Conservation (phyloP, 2,888 invertebrate species). For the Lobophora halterata region DNA sequence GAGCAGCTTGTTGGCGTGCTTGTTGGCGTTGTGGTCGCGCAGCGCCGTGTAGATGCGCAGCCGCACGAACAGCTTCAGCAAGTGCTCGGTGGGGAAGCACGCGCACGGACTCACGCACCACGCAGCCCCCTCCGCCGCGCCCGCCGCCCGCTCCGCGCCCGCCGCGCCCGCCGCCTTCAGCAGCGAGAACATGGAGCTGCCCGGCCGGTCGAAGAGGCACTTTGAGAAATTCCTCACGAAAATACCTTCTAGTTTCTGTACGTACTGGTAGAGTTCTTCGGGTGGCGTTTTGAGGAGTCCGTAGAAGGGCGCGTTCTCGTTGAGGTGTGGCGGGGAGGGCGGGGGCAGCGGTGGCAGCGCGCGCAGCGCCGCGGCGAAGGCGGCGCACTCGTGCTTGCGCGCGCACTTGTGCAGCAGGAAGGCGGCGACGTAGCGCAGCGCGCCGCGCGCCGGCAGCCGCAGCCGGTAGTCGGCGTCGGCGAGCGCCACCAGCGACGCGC, state of each 20-base stretch:
- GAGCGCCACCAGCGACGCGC: constrained; percentile 15
- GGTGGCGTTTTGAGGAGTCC: constrained; percentile 23
- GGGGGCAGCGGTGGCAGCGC: constrained; percentile 20
- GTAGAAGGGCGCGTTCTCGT: constrained; percentile 20
- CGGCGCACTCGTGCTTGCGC: constrained; percentile 24
- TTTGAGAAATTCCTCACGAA: constrained; percentile 19
- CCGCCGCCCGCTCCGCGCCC: neutral
- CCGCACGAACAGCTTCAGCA: constrained; percentile 26
- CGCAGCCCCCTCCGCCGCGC: constrained; percentile 1
- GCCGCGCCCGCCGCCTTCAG: constrained; percentile 20
- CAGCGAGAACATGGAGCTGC: constrained; percentile 14
- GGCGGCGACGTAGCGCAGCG: constrained; percentile 24
- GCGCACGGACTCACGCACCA: constrained; percentile 24
- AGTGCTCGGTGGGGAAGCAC: constrained; percentile 28
- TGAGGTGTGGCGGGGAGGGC: constrained; percentile 20
- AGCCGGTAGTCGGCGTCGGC: constrained; percentile 22
- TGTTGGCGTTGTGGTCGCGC: no score
- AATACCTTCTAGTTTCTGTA: constrained; percentile 25
- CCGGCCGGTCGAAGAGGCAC: constrained; percentile 14
- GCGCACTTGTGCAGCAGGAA: constrained; percentile 24
- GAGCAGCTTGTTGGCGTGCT: neutral
- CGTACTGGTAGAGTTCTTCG: constrained; percentile 26
- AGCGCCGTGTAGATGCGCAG: constrained; percentile 27
- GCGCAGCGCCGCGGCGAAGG: constrained; percentile 21
- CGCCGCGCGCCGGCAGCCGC: constrained; percentile 21